Base-by-base conservation (phyloP, 2,113 vertebrate genomes). In the Tor tambroides region DNA sequence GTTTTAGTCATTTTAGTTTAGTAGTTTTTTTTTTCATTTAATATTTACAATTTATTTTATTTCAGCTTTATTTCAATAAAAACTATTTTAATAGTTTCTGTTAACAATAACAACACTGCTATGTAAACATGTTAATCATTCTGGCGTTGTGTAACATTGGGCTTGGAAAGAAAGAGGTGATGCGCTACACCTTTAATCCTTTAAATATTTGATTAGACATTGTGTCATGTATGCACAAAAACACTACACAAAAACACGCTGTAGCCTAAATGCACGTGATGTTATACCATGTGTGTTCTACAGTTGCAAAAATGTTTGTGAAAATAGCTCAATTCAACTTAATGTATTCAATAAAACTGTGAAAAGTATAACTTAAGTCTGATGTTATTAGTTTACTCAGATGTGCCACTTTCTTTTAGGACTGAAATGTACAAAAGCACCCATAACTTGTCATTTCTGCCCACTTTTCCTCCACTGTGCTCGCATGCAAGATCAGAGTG, bases 401-500 rank as follows among this genome's bases (percentile, higher is more conserved):
- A 54, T 56, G 54, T 54, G 17, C 51, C 15, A 54, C 17, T 56
- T 2, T 56, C 23, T 59, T 59, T 59, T 21, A 23, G 19, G 2
- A 59, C 6, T 59, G 54, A 59, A 59, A 59, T 59, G 21, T 59
- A 59, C 23, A 59, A n/a, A 77, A 49, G 12, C 12, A 2, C 12
- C 21, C 10, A 8, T 19, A 30, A 14, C 8, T 51, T 59, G 30
- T n/a, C 30, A 35, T 59, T 30, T 59, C 8, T 0, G 21, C 32
- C 7, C 72, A 83, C 78, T 83, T 61, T 85, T 56, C 67, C 87
- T 85, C 77, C 86, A 85, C 78, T 63, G 74, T 56, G 35, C 49
- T 86, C 61, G 49, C 59, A 23, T 11, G 2, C 35, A 83, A 51
- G 78, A 82, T 88, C 89, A 84, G 88, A 91, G 87, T 88, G 41